A percentile compares a stretch with the other conserved stretches of the same genome.
These are phyloP conservation scores for Cassiopea xamachana DNA, from an alignment of 30 jellyfish, hydroid and myxozoan genomes.

Conservation along the genomic window DNA sequence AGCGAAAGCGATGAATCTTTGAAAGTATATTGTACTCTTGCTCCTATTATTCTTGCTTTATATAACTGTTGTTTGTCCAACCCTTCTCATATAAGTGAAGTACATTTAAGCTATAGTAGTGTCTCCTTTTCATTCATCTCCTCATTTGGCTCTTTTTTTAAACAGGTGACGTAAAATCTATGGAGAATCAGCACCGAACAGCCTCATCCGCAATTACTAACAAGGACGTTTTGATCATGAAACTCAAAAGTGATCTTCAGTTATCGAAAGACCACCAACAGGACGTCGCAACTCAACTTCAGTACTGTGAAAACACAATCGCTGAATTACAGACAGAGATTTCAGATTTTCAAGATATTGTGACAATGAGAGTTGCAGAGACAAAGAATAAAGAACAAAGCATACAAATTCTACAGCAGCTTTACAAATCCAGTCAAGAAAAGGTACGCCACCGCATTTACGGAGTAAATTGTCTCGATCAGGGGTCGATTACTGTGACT, in stretches of 20 bases:
- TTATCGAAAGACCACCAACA: slow-evolving; percentile 61
- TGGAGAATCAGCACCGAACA: slow-evolving; percentile 70
- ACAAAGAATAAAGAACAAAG: slow-evolving; percentile 77
- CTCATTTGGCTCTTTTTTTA: not conserved
- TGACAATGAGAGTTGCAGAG: slow-evolving; percentile 76
- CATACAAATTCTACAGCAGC: slow-evolving; percentile 69
- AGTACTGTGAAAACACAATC: slow-evolving; percentile 61
- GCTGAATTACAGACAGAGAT: slow-evolving; percentile 66
- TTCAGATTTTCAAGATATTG: slow-evolving; percentile 50
- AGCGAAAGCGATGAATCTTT: too few relatives aligned
- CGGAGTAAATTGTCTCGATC: too few relatives aligned
- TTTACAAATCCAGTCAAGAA: slow-evolving; percentile 65
- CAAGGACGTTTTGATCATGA: slow-evolving; percentile 78
- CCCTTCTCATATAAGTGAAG: too few relatives aligned
- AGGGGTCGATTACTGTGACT: too few relatives aligned
- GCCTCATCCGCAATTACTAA: slow-evolving; percentile 53
- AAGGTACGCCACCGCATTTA: slow-evolving; percentile 16
- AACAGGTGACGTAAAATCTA: slow-evolving; percentile 76
- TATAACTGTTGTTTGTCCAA: too few relatives aligned
- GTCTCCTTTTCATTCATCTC: not conserved
- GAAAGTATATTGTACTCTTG: too few relatives aligned
- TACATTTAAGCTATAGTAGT: too few relatives aligned
- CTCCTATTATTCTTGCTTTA: too few relatives aligned
- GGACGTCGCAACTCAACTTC: slow-evolving; percentile 75
- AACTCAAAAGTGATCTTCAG: slow-evolving; percentile 73